These are phyloP conservation scores for Drosophila prosaltans DNA, from an alignment of 1,140 invertebrate species.

Conservation along the genomic window DNA sequence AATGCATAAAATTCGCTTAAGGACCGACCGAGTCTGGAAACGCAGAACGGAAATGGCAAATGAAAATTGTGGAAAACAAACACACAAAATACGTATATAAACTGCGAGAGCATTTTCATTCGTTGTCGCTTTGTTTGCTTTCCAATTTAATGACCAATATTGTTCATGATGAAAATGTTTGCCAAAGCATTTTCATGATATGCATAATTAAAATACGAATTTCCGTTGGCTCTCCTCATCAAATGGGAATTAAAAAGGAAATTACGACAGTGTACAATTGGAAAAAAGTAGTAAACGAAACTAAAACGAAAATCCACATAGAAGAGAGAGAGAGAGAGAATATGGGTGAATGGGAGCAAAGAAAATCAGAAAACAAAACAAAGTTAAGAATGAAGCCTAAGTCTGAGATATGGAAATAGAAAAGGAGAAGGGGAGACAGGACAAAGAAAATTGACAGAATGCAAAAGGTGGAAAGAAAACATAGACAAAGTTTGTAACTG, in stretches of 20 bases:
- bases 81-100: too few species aligned
- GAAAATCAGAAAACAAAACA: not conserved
- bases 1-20: conserved; percentile 9
- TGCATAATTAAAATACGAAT: conserved; percentile 55
- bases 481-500: conserved; percentile 2
- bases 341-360: too few species aligned
- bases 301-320: too few species aligned
- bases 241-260: conserved; percentile 10
- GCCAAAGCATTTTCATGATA: conserved; percentile 18
- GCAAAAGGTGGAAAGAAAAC: not conserved
- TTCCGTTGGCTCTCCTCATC: conserved; percentile 24
- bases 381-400: not conserved
- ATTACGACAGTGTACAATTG: not conserved
- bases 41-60: not conserved
- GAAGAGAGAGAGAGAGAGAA: too few species aligned
- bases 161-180: not conserved
- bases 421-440: not conserved
- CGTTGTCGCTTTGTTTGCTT: not conserved
- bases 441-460: not conserved
- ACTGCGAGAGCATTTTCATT: not conserved
- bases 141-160: not conserved
- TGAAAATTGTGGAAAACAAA: conserved; percentile 1
- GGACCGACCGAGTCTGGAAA: too few species aligned
- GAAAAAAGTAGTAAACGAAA: not conserved
- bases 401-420: too few species aligned